These are phyloP conservation scores for Atrina japonica DNA, from an alignment of 2,888 invertebrate genomes.

Conservation along the genomic window DNA sequence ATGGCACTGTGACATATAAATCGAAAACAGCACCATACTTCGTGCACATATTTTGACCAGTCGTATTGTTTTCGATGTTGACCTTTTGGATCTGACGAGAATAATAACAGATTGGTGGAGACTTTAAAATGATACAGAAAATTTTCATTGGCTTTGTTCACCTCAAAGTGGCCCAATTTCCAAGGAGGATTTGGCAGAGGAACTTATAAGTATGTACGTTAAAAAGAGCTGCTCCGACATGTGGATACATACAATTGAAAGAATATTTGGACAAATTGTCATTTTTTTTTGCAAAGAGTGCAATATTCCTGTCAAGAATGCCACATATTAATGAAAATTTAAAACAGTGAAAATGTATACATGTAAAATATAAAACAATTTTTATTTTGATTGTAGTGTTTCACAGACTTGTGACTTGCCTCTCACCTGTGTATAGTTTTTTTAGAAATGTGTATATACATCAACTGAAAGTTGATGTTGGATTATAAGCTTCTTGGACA, in stretches of 20 bases:
- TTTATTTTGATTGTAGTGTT: too few relatives aligned
- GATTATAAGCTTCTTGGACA: too few relatives aligned
- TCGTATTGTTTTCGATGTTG: conserved; percentile 29
- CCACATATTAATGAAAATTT: neutral
- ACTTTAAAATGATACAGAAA: too few relatives aligned
- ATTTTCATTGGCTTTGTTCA: conserved; percentile 25
- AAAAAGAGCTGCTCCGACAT: conserved; percentile 8
- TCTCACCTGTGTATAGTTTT: too few relatives aligned
- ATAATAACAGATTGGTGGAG: conserved; percentile 41
- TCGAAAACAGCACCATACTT: conserved; percentile 22
- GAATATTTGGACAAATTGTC: conserved; percentile 28
- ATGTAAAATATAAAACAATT: too few relatives aligned
- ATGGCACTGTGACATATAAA: conserved; percentile 42
- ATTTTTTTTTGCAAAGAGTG: conserved; percentile 37
- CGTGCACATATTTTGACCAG: neutral
- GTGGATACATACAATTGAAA: conserved; percentile 5
- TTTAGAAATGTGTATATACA: too few relatives aligned
- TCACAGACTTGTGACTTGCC: too few relatives aligned
- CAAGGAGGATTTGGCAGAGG: conserved; percentile 37
- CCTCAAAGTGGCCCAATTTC: conserved; percentile 30
- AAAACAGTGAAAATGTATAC: too few relatives aligned
- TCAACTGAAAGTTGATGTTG: too few relatives aligned
- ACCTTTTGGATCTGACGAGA: conserved; percentile 32
- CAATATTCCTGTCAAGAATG: conserved; percentile 39
- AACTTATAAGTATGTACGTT: conserved; percentile 19